Conservation (phyloP, 2,797 vertebrate genomes). For the Selene dorsalis region DNA sequence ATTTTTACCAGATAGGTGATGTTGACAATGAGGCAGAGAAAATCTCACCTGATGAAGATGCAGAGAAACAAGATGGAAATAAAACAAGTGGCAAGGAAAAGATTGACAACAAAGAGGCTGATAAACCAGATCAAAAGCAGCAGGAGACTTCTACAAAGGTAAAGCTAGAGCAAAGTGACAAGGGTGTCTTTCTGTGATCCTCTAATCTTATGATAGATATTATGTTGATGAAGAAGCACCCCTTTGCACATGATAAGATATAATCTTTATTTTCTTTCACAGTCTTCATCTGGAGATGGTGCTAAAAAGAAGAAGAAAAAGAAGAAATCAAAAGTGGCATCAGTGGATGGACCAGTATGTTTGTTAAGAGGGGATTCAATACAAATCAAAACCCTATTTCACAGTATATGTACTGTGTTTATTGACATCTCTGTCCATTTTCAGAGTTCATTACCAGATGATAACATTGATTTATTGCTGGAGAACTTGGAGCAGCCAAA, state of each 20-base stretch:
- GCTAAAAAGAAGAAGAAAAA: conserved; percentile 95
- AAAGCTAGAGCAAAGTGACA: conserved; percentile 3
- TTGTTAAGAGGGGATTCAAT: not conserved
- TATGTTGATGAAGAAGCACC: not conserved
- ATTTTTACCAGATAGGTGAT: conserved; percentile 83
- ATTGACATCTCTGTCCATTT: conserved; percentile 20
- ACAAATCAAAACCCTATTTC: not conserved
- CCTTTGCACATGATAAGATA: not conserved
- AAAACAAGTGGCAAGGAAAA: conserved; percentile 32
- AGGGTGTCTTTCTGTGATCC: not conserved
- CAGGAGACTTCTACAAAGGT: conserved; percentile 67
- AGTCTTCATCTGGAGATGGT: conserved; percentile 83
- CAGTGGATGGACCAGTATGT: conserved; percentile 84
- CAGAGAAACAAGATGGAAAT: conserved; percentile 58
- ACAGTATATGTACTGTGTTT: not conserved
- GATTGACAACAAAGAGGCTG: conserved; percentile 42
- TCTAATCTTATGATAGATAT: not conserved
- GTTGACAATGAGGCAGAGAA: conserved; percentile 77
- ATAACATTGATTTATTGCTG: conserved; percentile 91
- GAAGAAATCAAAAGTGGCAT: conserved; percentile 87
- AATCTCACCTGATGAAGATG: conserved; percentile 70
- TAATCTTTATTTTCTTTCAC: conserved; percentile 47
- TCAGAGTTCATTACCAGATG: conserved; percentile 79
- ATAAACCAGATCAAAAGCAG: conserved; percentile 23
- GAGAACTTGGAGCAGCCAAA: conserved; percentile 87